Percentiles rank a stretch among this genome's conserved stretches.
Conservation (phyloP, 2,888 invertebrate genomes). For the Heliothis peltigera region DNA sequence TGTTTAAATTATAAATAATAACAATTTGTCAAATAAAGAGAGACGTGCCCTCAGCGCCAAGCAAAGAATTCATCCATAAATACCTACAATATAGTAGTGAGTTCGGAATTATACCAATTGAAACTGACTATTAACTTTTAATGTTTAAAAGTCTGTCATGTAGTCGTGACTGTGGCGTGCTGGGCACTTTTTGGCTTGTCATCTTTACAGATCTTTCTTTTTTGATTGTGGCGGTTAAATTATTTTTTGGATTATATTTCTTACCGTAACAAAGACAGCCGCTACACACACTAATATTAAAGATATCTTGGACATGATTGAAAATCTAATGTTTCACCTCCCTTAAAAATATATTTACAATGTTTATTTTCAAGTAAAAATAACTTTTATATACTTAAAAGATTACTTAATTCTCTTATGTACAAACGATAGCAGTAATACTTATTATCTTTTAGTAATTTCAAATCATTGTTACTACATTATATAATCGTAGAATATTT, state of each 20-base stretch:
- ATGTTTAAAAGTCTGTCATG: too few relatives aligned
- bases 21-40: too few relatives aligned
- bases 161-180: too few relatives aligned
- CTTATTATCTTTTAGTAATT: slow-evolving; percentile 35
- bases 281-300: slow-evolving; percentile 28
- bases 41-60: too few relatives aligned
- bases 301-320: slow-evolving; percentile 49
- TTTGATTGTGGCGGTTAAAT: too few relatives aligned
- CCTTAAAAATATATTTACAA: slow-evolving; percentile 58
- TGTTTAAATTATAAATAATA: too few relatives aligned
- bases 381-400: slow-evolving; percentile 56
- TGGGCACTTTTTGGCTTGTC: too few relatives aligned
- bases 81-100: too few relatives aligned
- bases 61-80: too few relatives aligned
- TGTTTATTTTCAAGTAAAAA: slow-evolving; percentile 36
- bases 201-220: too few relatives aligned
- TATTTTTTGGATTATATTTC: not conserved
- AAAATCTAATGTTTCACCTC: slow-evolving; percentile 23
- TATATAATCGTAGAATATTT: slow-evolving; percentile 24
- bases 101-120: too few relatives aligned
- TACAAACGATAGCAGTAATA: slow-evolving; percentile 33
- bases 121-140: too few relatives aligned
- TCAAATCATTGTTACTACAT: slow-evolving; percentile 31
- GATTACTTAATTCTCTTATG: slow-evolving; percentile 56
- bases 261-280: slow-evolving; percentile 49